Evolutionary conservation across 2,113 vertebrate species (phyloP).

Genomic region (Larimichthys crocea): DNA sequence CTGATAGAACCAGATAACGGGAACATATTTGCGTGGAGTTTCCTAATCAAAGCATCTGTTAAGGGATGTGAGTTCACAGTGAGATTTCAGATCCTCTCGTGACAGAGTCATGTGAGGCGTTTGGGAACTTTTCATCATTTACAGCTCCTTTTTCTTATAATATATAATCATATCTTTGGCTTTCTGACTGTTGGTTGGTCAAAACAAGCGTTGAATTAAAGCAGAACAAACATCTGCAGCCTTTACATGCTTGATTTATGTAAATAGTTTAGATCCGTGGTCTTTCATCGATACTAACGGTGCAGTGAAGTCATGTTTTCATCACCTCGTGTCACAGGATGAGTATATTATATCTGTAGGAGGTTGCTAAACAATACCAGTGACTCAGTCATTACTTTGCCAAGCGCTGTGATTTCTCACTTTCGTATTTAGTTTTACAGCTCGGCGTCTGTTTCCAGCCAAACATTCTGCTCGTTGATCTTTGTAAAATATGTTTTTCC

Average conservation of each 20-base stretch:
- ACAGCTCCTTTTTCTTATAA: background rate
- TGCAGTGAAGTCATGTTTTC: background rate
- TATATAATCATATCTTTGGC: background rate
- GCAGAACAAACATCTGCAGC: background rate
- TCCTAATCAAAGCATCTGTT: background rate
- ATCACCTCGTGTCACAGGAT: background rate
- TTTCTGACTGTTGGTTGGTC: background rate
- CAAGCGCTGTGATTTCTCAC: conserved; percentile 25
- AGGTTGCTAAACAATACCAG: conserved; percentile 20
- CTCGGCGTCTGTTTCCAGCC: background rate
- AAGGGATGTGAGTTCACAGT: background rate
- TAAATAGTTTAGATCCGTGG: background rate
- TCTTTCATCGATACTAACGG: background rate
- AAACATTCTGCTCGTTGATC: background rate
- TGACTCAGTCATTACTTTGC: conserved; percentile 39
- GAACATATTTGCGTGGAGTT: conserved; percentile 8
- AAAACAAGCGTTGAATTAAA: background rate
- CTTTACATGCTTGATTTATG: background rate
- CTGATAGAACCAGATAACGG: conserved; percentile 4
- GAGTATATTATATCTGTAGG: conserved; percentile 13
- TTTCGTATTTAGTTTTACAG: background rate
- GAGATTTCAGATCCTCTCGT: conserved; percentile 21
- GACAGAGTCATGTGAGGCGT: background rate
- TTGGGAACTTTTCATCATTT: background rate
- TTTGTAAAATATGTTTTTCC: background rate